Percentiles rank a stretch among this genome's conserved stretches.
Evolutionary conservation across 2,113 vertebrate species (phyloP).

Genomic region (Hipposideros armiger): DNA sequence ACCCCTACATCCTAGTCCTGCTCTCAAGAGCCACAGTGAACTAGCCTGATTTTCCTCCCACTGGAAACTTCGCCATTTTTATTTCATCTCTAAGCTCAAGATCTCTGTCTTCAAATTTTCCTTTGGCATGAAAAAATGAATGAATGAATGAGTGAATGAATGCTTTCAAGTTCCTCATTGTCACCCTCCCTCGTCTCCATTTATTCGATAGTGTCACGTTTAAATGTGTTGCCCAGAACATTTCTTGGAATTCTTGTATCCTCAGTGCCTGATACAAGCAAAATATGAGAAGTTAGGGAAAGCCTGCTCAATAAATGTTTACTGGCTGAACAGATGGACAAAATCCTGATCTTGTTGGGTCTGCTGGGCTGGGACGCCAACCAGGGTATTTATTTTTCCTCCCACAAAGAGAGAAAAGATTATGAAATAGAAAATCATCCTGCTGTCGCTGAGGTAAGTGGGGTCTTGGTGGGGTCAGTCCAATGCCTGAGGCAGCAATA

Average conservation of each 20-base stretch:
- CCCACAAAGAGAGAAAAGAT: conserved; percentile 63
- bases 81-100: background rate
- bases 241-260: background rate
- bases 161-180: background rate
- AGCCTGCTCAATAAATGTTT: background rate
- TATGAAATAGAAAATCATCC: conserved; percentile 75
- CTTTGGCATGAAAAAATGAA: background rate
- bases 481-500: conserved; percentile 62
- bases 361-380: background rate
- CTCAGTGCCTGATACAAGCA: background rate
- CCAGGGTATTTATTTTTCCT: conserved; percentile 63
- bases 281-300: background rate
- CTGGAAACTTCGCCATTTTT: background rate
- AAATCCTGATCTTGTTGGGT: background rate
- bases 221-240: background rate
- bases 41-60: background rate
- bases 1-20: background rate
- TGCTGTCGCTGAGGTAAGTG: conserved; percentile 27
- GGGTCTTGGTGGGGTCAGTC: conserved; percentile 70
- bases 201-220: background rate
- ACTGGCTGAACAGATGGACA: background rate
- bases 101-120: background rate
- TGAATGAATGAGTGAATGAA: background rate
- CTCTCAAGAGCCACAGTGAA: background rate
- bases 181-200: background rate